A percentile compares a stretch with the other conserved stretches of the same genome.
phyloP scores from a whole-genome alignment of 2,888 invertebrate genomes.

The Drosophila recens region DNA sequence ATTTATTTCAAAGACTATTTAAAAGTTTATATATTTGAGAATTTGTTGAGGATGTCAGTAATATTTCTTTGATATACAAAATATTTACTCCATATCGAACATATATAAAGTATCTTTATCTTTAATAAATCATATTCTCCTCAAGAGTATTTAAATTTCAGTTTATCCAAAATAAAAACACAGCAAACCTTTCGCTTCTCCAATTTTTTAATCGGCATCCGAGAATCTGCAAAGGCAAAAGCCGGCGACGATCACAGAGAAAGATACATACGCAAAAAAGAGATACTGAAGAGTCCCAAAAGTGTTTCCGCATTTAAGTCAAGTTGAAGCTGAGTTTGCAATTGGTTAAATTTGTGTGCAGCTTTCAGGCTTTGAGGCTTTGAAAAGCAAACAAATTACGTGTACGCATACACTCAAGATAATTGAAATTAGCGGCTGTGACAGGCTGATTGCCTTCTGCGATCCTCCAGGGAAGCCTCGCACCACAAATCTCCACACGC shows the following conservation, averaged over 20 bases:
- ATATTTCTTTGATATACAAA: not conserved
- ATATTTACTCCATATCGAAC: too few species aligned
- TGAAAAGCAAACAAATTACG: conserved; percentile 75
- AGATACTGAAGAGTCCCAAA: conserved; percentile 39
- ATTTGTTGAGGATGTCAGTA: too few species aligned
- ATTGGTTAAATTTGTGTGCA: conserved; percentile 43
- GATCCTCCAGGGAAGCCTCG: conserved; percentile 50
- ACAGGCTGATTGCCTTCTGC: conserved; percentile 74
- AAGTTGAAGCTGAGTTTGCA: not conserved
- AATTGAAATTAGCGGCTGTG: conserved; percentile 78
- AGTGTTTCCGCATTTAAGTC: conserved; percentile 56
- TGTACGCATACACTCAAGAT: conserved; percentile 74
- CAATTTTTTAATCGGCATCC: conserved; percentile 38
- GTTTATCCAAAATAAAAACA: not conserved
- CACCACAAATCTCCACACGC: conserved; percentile 63
- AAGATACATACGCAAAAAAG: conserved; percentile 33
- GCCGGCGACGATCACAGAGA: conserved; percentile 31
- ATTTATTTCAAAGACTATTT: too few species aligned
- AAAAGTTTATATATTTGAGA: too few species aligned
- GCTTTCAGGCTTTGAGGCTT: conserved; percentile 28
- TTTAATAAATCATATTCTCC: not conserved
- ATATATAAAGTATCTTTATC: too few species aligned
- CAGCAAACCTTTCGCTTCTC: conserved; percentile 1
- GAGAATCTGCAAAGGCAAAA: conserved; percentile 34
- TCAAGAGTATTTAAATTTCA: conserved; percentile 10